Base-by-base conservation (phyloP, 2,888 invertebrate species). In the Crematogaster levior region DNA sequence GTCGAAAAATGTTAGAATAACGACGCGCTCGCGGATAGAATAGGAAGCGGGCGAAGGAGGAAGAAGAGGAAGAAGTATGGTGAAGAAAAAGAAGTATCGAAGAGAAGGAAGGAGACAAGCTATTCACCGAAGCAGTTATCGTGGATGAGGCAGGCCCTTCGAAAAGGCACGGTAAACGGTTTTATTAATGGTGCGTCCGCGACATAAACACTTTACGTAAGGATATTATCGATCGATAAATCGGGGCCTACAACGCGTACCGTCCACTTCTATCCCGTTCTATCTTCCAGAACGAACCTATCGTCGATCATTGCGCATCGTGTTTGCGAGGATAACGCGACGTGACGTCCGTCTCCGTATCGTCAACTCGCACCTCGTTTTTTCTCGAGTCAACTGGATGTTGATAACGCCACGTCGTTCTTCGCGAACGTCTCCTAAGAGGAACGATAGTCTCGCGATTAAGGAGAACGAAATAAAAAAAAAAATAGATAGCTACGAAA, bases 151-250 rank as follows among this genome's bases (percentile, higher is more conserved):
- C 85, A 88, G 83, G 84, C 86, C 86, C 89, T 84, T 90, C 89
- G 90, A 91, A 91, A 90, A 91, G 87, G 82, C 84, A 83, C 87
- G 89, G 84, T 88, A 90, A 89, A 90, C 88, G 86, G 86, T 89
- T 91, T 88, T 92, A 93, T 93, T 93, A 91, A 93, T 93, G 92
- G 90, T 84, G 58, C 86, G 85, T 68, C 83, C 88, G 84, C 87
- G 86, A 88, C 92, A 92, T 93, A 93, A 93, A 93, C 92, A 92
- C 91, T 93, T 93, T 93, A 92, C 92, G 90, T 92, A 93, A 93
- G 91, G 91, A 91, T 92, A 91, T 92, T 92, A 93, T 93, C 93
- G 91, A 89, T 90, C 91, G 92, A 93, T 93, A 93, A 93, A 93
- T 93, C 93, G 90, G 89, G 85, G 85, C 91, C 90, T 91, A 90